These are phyloP conservation scores for Salvelinus sp. DNA, from an alignment of 2,113 vertebrate genomes.

Conservation along the genomic window DNA sequence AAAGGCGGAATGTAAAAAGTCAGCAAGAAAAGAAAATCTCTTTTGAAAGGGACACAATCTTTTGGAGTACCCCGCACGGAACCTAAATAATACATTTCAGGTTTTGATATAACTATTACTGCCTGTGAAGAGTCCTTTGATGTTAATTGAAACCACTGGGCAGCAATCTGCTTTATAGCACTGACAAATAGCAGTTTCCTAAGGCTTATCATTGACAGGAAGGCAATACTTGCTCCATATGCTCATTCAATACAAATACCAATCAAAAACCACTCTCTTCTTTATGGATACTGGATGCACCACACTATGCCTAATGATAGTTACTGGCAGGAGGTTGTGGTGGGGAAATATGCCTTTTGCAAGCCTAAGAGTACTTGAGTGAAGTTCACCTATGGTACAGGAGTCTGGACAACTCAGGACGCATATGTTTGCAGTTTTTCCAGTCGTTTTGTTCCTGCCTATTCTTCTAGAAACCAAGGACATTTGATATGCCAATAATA, in stretches of 20 bases:
- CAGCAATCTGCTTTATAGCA: slow-evolving; percentile 99
- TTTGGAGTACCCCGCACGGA: slow-evolving; percentile 84
- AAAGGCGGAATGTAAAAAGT: slow-evolving; percentile 85
- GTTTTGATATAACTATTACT: slow-evolving; percentile 98
- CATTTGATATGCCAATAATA: slow-evolving; percentile 67
- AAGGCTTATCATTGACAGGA: slow-evolving; percentile 88
- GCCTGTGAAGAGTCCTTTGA: slow-evolving; percentile 95
- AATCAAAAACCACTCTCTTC: slow-evolving; percentile 76
- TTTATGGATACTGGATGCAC: slow-evolving; percentile 76
- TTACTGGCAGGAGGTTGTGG: slow-evolving; percentile 73
- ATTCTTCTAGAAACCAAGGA: slow-evolving; percentile 62
- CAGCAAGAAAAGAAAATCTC: slow-evolving; percentile 82
- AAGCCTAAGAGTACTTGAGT: slow-evolving; percentile 65
- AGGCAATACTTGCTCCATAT: slow-evolving; percentile 94
- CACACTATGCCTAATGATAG: slow-evolving; percentile 72
- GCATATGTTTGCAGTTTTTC: slow-evolving; percentile 61
- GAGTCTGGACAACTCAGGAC: slow-evolving; percentile 53
- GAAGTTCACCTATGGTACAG: slow-evolving; percentile 65
- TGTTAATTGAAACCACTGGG: slow-evolving; percentile 99
- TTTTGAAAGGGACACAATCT: slow-evolving; percentile 87
- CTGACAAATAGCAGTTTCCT: slow-evolving; percentile 99
- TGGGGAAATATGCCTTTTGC: slow-evolving; percentile 65
- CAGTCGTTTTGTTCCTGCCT: slow-evolving; percentile 49
- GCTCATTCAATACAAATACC: slow-evolving; percentile 83
- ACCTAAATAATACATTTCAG: slow-evolving; percentile 97